Base-by-base conservation (phyloP, 2,797 vertebrate genomes). In the Lepidocolaptes lacrymiger region DNA sequence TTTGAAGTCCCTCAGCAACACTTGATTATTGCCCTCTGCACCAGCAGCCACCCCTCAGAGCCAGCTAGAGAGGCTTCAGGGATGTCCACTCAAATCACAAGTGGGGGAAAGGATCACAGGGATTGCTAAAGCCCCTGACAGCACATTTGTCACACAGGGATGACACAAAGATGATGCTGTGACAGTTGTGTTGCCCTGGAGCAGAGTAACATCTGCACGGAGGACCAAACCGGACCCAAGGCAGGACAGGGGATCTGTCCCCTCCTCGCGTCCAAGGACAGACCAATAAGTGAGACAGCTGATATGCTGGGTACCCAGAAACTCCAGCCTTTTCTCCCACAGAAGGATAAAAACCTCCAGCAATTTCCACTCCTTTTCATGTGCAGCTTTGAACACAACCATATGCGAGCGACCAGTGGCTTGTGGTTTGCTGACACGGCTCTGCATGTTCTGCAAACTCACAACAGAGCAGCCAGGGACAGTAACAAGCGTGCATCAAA, bases 311-410 rank as follows among this genome's bases (percentile, higher is more conserved):
- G 12, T 6, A 39, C 14, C 22, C 90, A 88, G 55, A 68, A 90
- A 82, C 67, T 69, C 64, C 36, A 59, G 54, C 37, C 39, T 69
- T 66, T 39, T 59, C 19, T 14, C 21, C 8, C 0, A 0, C 2
- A 14, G 24, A 43, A 49, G 24, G 66, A 78, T 30, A 59, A 78
- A 84, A 94, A 23, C 30, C 62, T 84, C 46, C 80, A 81, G 66
- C 43, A 41, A 76, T 66, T 88, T 74, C 86, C 5, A 2, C 43
- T 77, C 54, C 81, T 91, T 87, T 95, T 89, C 62, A 66, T 16
- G 61, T 24, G 39, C 55, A 66, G 66, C 92, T 96, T 93, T 94
- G 88, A 92, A 91, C 68, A 27, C 23, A 80, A 68, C 59, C 88
- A 71, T 6, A 41, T 3, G 12, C 48, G 23, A 91, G 68, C 2